These are phyloP conservation scores for Pseudococcus longispinus DNA, from an alignment of 2,888 invertebrate species.

Conservation along the genomic window DNA sequence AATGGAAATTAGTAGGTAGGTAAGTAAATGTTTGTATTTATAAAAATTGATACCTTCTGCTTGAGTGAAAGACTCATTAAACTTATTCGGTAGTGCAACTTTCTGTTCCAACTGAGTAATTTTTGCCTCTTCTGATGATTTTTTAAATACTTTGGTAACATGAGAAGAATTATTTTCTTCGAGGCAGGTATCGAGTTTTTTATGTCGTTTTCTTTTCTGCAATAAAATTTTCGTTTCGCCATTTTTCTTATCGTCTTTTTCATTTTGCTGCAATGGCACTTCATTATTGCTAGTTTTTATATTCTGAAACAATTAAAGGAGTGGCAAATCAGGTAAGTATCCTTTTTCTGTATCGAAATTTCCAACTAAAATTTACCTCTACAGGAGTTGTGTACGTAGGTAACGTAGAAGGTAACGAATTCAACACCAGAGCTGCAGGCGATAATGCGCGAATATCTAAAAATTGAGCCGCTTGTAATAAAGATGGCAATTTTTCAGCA, in stretches of 20 bases:
- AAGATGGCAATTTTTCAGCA: slow-evolving; percentile 69
- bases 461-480: slow-evolving; percentile 71
- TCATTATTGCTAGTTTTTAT: not conserved
- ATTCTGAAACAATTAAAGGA: not conserved
- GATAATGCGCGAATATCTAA: slow-evolving; percentile 70
- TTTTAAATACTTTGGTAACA: not conserved
- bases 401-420: slow-evolving; percentile 60
- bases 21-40: not conserved
- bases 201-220: not conserved
- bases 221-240: not conserved
- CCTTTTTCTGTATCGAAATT: too few relatives aligned
- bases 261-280: not conserved
- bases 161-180: not conserved
- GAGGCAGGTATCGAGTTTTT: not conserved
- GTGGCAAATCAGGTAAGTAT: not conserved
- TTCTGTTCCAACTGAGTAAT: not conserved
- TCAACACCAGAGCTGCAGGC: slow-evolving; percentile 63
- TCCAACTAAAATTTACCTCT: slow-evolving; percentile 26
- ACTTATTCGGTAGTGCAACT: not conserved
- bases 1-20: not conserved
- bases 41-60: not conserved
- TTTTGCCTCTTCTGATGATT: not conserved
- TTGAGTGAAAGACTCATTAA: not conserved
- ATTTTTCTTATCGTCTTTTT: not conserved
- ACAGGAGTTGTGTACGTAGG: not conserved